A percentile compares a stretch with the other conserved stretches of the same genome.
Conservation (phyloP, 2,888 invertebrate genomes). For the Lamellibrachia satsuma region DNA sequence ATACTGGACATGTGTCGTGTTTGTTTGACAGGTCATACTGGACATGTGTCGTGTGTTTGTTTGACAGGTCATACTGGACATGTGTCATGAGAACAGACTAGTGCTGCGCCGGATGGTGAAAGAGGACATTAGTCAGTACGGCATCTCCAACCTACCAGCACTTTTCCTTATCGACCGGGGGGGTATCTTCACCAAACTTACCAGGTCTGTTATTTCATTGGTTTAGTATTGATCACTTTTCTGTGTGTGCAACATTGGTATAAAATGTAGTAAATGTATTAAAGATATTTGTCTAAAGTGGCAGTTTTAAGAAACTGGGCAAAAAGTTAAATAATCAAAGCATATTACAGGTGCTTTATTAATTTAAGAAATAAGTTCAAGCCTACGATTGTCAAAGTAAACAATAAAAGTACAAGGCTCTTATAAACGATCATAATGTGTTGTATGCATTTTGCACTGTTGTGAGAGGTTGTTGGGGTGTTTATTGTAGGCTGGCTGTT, state of each 20-base stretch:
- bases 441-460: neutral
- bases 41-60: neutral
- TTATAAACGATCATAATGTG: neutral
- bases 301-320: too few species aligned
- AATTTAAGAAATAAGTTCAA: neutral
- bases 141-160: conserved; percentile 53
- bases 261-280: too few species aligned
- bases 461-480: neutral
- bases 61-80: conserved; percentile 55
- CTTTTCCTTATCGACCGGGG: conserved; percentile 52
- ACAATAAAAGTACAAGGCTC: neutral
- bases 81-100: conserved; percentile 43
- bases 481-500: neutral
- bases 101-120: conserved; percentile 51
- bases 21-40: neutral
- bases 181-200: conserved; percentile 51
- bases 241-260: too few species aligned
- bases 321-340: too few species aligned
- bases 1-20: conserved; percentile 24
- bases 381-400: neutral
- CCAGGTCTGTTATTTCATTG: neutral
- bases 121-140: conserved; percentile 50
- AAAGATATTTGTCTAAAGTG: too few species aligned
- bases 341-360: too few species aligned
- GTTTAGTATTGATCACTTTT: neutral